Conservation (phyloP, 2,797 vertebrate genomes). For the Enteromius argenteus region DNA sequence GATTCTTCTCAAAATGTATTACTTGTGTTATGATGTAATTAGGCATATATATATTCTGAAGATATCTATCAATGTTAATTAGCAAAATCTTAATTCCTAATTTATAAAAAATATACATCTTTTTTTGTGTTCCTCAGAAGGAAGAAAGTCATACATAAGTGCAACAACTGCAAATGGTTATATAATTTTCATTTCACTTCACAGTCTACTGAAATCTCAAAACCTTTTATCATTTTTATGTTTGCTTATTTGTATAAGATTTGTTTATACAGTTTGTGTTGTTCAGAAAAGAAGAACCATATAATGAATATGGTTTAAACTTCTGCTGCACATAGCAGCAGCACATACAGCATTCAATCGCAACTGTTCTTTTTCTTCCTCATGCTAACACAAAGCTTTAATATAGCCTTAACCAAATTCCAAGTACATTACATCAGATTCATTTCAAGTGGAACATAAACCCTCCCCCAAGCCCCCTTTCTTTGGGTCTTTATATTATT, state of each 20-base stretch:
- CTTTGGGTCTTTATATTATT: conserved; percentile 32
- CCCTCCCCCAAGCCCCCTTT: conserved; percentile 34
- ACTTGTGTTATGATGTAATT: background rate
- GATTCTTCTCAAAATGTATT: background rate
- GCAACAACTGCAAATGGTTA: background rate
- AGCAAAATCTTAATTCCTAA: background rate
- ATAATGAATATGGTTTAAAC: background rate
- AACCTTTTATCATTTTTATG: background rate
- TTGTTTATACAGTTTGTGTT: background rate
- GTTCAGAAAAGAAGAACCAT: background rate
- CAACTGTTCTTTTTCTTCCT: background rate
- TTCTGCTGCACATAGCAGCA: background rate
- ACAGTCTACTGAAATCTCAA: conserved; percentile 6
- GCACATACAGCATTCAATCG: background rate
- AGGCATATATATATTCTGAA: background rate
- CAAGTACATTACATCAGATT: conserved; percentile 47
- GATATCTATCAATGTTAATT: background rate
- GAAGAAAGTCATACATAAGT: background rate
- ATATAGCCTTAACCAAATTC: conserved; percentile 42
- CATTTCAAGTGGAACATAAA: conserved; percentile 16
- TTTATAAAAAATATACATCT: background rate
- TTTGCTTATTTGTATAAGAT: background rate
- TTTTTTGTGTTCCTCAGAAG: background rate
- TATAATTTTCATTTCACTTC: background rate
- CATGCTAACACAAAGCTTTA: conserved; percentile 34